A percentile compares a stretch with the other conserved stretches of the same genome.
Conservation (phyloP, 2,888 invertebrate genomes). For the Oscheius sp. region DNA sequence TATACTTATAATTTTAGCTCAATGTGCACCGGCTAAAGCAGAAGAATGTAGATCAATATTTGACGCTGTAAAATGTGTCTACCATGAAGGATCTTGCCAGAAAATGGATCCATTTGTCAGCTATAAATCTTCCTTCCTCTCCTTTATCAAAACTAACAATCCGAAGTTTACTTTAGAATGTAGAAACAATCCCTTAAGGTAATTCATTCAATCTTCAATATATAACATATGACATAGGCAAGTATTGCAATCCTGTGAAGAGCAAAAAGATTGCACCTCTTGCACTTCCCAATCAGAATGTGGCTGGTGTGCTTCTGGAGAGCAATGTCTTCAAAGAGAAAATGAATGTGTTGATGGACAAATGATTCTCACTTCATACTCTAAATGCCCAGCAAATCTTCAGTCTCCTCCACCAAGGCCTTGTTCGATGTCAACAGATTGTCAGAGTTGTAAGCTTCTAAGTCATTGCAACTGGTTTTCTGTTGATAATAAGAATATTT, state of each 20-base stretch:
- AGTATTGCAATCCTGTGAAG: slow-evolving; percentile 54
- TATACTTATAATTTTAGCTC: slow-evolving; percentile 38
- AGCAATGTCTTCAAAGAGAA: slow-evolving; percentile 54
- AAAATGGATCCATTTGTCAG: slow-evolving; percentile 42
- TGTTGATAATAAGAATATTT: slow-evolving; percentile 50
- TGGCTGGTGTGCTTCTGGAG: slow-evolving; percentile 67
- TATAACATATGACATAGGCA: slow-evolving; percentile 22
- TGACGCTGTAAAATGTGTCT: slow-evolving; percentile 58
- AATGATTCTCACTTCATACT: slow-evolving; percentile 51
- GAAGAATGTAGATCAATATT: slow-evolving; percentile 54
- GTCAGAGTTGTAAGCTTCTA: slow-evolving; percentile 60
- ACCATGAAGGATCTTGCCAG: slow-evolving; percentile 36
- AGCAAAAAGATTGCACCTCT: slow-evolving; percentile 61
- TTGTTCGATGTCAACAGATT: slow-evolving; percentile 60
- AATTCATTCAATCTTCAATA: neutral
- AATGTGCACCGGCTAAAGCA: slow-evolving; percentile 46
- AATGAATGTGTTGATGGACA: slow-evolving; percentile 55
- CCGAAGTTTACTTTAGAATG: slow-evolving; percentile 40
- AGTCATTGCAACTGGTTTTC: slow-evolving; percentile 66
- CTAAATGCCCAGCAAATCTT: slow-evolving; percentile 42
- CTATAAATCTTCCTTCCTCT: slow-evolving; percentile 41
- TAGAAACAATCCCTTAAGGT: slow-evolving; percentile 39
- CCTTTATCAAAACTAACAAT: slow-evolving; percentile 40
- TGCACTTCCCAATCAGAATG: slow-evolving; percentile 64
- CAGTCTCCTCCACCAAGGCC: slow-evolving; percentile 31